phyloP scores from a whole-genome alignment of 2,888 invertebrate species.

The Megastigmus dorsalis region DNA sequence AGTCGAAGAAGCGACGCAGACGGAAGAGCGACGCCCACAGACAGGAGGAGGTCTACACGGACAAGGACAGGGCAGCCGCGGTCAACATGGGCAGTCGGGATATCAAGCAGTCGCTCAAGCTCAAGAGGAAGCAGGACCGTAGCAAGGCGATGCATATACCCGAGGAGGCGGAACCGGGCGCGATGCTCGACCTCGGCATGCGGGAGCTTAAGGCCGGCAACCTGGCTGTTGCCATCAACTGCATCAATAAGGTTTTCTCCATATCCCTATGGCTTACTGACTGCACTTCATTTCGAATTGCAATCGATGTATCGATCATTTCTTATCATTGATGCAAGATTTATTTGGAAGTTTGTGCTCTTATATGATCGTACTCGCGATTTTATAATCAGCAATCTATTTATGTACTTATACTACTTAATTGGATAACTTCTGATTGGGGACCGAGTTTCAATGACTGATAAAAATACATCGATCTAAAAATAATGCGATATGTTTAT shows the following conservation, averaged over 20 bases:
- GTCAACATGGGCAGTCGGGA: conserved; percentile 90
- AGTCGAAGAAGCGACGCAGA: conserved; percentile 69
- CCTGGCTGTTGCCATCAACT: conserved; percentile 82
- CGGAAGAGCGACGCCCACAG: conserved; percentile 63
- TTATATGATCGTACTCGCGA: no score
- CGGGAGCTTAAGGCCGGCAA: conserved; percentile 87
- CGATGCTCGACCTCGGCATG: conserved; percentile 84
- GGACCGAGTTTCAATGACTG: no score
- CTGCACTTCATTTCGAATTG: no score
- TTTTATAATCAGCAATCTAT: no score
- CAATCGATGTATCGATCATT: no score
- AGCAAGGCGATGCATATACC: conserved; percentile 84
- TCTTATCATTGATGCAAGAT: no score
- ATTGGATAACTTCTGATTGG: no score
- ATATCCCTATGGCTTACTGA: no score
- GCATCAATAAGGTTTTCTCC: conserved; percentile 85
- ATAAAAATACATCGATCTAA: no score
- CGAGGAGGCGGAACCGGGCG: conserved; percentile 86
- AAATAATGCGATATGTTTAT: no score
- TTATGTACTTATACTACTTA: no score
- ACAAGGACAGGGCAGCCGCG: conserved; percentile 93
- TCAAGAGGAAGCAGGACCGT: conserved; percentile 87
- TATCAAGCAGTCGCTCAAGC: conserved; percentile 88
- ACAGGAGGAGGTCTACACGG: conserved; percentile 88
- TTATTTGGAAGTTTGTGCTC: no score